Evolutionary conservation across 2,797 vertebrate species (phyloP).

Genomic region (Amblyopsis hoosieri): DNA sequence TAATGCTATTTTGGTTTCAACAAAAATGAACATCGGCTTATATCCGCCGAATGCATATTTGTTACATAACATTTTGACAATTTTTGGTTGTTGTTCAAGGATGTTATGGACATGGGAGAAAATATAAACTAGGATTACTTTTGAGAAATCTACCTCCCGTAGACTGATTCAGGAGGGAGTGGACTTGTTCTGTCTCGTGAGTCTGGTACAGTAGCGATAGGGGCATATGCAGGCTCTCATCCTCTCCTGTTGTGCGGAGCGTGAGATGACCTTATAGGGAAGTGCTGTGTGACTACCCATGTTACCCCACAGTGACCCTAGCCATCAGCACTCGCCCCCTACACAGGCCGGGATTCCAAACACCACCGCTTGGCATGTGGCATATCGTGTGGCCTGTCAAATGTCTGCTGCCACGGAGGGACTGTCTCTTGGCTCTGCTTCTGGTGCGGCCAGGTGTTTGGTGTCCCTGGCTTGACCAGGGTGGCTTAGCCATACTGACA

Average conservation of each 20-base stretch:
- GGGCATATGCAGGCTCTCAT: conserved; percentile 42
- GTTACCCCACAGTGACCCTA: conserved; percentile 53
- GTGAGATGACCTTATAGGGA: conserved; percentile 89
- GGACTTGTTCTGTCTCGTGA: conserved; percentile 51
- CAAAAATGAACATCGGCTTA: too few relatives aligned
- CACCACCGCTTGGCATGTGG: conserved; percentile 77
- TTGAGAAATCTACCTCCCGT: neutral
- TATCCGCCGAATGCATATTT: too few relatives aligned
- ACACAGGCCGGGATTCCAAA: conserved; percentile 81
- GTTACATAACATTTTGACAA: too few relatives aligned
- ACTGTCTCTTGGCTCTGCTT: conserved; percentile 52
- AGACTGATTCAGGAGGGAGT: conserved; percentile 19
- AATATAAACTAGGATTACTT: too few relatives aligned
- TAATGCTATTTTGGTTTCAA: too few relatives aligned
- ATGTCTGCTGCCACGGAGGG: conserved; percentile 65
- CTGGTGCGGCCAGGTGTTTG: conserved; percentile 43
- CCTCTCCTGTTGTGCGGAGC: conserved; percentile 77
- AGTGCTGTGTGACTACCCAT: conserved; percentile 63
- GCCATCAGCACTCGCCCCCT: conserved; percentile 63
- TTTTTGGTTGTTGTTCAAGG: too few relatives aligned
- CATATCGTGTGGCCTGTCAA: conserved; percentile 83
- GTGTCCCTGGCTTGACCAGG: conserved; percentile 26
- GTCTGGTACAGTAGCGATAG: conserved; percentile 23
- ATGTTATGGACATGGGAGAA: too few relatives aligned
- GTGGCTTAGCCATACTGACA: conserved; percentile 22